Evolutionary conservation across 2,113 vertebrate genomes (phyloP), one percentile per base, ranked within the genome.

Genomic region (Apeltes quadracus): DNA sequence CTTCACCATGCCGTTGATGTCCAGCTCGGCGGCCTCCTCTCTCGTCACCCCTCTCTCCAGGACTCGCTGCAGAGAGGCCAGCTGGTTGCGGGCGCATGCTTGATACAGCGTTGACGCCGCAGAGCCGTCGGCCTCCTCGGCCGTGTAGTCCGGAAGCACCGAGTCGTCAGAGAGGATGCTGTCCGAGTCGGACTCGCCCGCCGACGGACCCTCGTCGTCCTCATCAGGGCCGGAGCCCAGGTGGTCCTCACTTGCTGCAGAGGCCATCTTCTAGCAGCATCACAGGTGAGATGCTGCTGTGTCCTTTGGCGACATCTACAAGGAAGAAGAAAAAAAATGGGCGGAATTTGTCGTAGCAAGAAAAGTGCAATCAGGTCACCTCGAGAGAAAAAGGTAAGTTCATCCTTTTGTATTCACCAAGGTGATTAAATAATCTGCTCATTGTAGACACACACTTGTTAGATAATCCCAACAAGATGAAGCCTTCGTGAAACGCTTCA

Each of bases 1-100:
- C 50, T 88, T 95, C 89, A 97, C 96, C 95, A 94, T 89, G 59
- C 95, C 90, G 0, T 97, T 97, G 83, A 89, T 41, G 65, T 97
- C 95, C 84, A 93, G 82, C 77, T 96, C 93, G 1, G 85, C 91
- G 70, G 90, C 95, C 69, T 96, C 95, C 0, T 94, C 92, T 7
- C 68, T 79, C 38, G 85, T 93, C 71, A 97, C 92, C 18, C 95
- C 94, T 0, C 32, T 83, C 56, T 94, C 92, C 89, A 97, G 83
- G 56, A 90, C 50, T 44, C 83, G 89, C 57, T 32, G 84, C 77
- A 97, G 88, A 53, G 90, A 78, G 13, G n/a, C 16, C 9, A 86
- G 59, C 1, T 96, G 89, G 0, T 96, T 96, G 27, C 53, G 87
- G 70, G 79, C 82, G 0, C 96, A 97, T 11, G 94, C 93, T 86